Base-by-base conservation (phyloP, 2,797 vertebrate species). In the Melanogrammus aeglefinus region DNA sequence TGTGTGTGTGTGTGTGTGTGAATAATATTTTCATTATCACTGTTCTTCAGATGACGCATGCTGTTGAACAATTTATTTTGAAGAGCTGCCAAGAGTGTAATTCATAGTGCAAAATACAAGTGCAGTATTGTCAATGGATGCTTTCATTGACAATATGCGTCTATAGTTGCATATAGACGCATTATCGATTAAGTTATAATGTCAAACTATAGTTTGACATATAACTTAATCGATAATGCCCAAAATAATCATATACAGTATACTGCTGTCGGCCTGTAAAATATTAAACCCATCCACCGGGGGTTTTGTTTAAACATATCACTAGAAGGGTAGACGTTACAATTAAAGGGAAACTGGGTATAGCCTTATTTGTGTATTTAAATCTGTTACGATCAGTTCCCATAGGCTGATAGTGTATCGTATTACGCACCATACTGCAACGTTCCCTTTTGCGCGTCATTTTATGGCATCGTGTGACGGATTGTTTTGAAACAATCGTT, bases 291-390 rank as follows among this genome's bases (percentile, higher is more conserved):
- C 21, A 63, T 63, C 21, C 57, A 63, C 57, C 57, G 57, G 57
- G 21, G 9, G 57, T n/a, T 63, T 63, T 63, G 57, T n/a, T n/a
- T n/a, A 63, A 63, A 63, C 21, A 63, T 21, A 21, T 51, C 8
- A 70, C n/a, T 70, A 29, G 63, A 24, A n/a, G 27, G 12, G n/a
- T 24, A 69, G 6, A 24, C 57, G 24, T 66, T 66, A 82, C 33
- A 75, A 84, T 84, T 80, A 72, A 6, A 82, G 72, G 80, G 81
- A 78, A 79, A 7, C 47, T n/a, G 13, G 44, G 44, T 47, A 16
- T 47, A 18, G 51, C 44, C 44, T 47, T 14, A 47, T 47, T 47
- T 1, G 18, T 57, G n/a, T 69, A 12, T 8, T n/a, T 27, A 2
- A 3, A 27, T 69, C n/a, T 1, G 8, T 69, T 69, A 27, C 24